A percentile compares a stretch with the other conserved stretches of the same genome.
These are phyloP conservation scores for Drosophila fulvimacula DNA, from an alignment of 2,888 invertebrate species.

Conservation along the genomic window DNA sequence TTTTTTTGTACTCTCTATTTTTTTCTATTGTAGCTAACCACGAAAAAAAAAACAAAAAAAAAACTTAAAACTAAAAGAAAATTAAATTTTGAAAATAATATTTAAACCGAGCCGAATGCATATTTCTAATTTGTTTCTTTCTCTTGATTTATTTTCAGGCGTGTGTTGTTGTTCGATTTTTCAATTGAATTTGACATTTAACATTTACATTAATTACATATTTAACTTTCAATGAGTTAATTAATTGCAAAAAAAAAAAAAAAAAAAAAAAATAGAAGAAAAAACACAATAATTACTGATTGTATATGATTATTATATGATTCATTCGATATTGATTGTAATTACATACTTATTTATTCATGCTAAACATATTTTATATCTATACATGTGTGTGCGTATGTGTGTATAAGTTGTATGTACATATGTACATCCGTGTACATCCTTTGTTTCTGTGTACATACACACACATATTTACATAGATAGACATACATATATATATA, in stretches of 20 bases:
- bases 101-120: conserved; percentile 34
- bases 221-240: conserved; percentile 72
- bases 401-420: not conserved
- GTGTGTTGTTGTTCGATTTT: conserved; percentile 78
- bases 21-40: conserved; percentile 58
- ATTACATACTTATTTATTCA: conserved; percentile 66
- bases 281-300: conserved; percentile 56
- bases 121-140: conserved; percentile 75
- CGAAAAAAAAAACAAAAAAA: conserved; percentile 31
- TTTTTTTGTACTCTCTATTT: conserved; percentile 48
- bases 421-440: not conserved
- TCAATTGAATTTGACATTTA: conserved; percentile 73
- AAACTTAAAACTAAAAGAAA: not conserved
- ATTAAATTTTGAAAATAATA: not conserved
- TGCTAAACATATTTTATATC: conserved; percentile 6
- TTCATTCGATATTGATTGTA: conserved; percentile 75
- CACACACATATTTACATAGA: conserved; percentile 5
- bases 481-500: not conserved
- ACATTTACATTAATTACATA: conserved; percentile 58
- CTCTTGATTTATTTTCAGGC: conserved; percentile 77
- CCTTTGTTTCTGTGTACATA: conserved; percentile 8
- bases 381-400: not conserved
- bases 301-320: conserved; percentile 69
- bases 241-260: conserved; percentile 49
- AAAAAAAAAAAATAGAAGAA: not conserved